phyloP scores from a whole-genome alignment of 2,888 invertebrate species.

The Aphodius sticticus region DNA sequence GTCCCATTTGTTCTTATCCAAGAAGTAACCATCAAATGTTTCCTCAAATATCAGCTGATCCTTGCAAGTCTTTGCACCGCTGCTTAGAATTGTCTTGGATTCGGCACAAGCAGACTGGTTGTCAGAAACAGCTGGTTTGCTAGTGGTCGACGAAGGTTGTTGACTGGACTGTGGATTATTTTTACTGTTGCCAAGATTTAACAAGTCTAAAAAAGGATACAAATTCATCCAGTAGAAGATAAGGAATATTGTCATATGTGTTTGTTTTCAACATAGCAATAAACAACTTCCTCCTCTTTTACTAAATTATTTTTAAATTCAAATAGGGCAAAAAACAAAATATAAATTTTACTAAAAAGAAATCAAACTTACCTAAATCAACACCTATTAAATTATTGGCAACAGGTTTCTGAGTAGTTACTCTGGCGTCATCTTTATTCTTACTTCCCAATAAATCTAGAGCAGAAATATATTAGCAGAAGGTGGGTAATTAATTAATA shows the following conservation, averaged over 20 bases:
- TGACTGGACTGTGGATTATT: not conserved
- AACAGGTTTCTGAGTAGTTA: not conserved
- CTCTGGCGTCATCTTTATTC: not conserved
- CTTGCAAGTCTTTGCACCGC: slow-evolving; percentile 35
- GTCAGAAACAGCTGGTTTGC: not conserved
- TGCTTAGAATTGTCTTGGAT: slow-evolving; percentile 22
- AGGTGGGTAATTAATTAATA: too few species aligned
- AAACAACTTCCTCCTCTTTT: too few species aligned
- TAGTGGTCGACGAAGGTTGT: not conserved
- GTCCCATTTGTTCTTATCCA: slow-evolving; percentile 64
- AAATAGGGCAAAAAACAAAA: not conserved
- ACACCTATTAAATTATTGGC: not conserved
- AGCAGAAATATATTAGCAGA: too few species aligned
- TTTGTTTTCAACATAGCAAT: too few species aligned
- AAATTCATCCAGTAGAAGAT: too few species aligned
- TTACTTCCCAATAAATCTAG: not conserved
- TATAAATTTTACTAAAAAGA: not conserved
- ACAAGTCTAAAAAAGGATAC: not conserved
- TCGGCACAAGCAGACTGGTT: not conserved
- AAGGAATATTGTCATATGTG: too few species aligned
- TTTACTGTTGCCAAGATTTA: not conserved
- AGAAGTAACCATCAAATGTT: slow-evolving; percentile 60
- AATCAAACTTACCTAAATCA: not conserved
- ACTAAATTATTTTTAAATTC: too few species aligned
- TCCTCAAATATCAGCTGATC: slow-evolving; percentile 68